A percentile compares a stretch with the other conserved stretches of the same genome.
Evolutionary conservation across 2,888 invertebrate species (phyloP).

Genomic region (Mycalesis mineus): DNA sequence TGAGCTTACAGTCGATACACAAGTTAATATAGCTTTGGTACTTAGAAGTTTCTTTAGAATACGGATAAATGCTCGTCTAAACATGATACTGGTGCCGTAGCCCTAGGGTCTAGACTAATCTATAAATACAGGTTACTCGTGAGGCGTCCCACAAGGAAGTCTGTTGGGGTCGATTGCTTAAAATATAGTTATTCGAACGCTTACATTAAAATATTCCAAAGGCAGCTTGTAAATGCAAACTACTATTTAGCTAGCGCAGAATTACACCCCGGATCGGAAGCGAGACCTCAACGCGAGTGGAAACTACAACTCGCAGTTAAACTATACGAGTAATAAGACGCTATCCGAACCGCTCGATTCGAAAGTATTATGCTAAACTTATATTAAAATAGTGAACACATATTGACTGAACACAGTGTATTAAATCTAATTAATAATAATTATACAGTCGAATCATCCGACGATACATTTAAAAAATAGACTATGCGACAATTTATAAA

Average conservation of each 20-base stretch:
- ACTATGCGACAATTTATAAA: conserved; percentile 41
- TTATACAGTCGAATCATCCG: conserved; percentile 35
- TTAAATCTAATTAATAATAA: conserved; percentile 35
- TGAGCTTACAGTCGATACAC: conserved; percentile 23
- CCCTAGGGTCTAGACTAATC: conserved; percentile 14
- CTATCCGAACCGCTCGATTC: conserved; percentile 27
- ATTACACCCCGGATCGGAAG: conserved; percentile 23
- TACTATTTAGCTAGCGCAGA: conserved; percentile 14
- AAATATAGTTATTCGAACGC: conserved; percentile 6
- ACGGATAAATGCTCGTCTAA: conserved; percentile 19
- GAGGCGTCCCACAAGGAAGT: conserved; percentile 12
- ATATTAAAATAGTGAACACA: conserved; percentile 63
- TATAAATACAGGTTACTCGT: conserved; percentile 11
- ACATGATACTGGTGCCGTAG: conserved; percentile 14
- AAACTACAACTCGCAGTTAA: conserved; percentile 25
- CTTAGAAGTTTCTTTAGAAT: conserved; percentile 15
- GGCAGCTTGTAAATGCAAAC: conserved; percentile 13
- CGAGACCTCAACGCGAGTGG: conserved; percentile 20
- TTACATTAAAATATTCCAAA: conserved; percentile 5
- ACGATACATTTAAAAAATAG: conserved; percentile 40
- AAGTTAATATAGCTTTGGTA: conserved; percentile 30
- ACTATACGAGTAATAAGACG: conserved; percentile 26
- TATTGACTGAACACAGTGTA: conserved; percentile 63
- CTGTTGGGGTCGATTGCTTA: conserved; percentile 13
- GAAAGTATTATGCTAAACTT: conserved; percentile 37